Evolutionary conservation across 1,140 invertebrate species (phyloP).

Genomic region (Orchesella cincta): DNA sequence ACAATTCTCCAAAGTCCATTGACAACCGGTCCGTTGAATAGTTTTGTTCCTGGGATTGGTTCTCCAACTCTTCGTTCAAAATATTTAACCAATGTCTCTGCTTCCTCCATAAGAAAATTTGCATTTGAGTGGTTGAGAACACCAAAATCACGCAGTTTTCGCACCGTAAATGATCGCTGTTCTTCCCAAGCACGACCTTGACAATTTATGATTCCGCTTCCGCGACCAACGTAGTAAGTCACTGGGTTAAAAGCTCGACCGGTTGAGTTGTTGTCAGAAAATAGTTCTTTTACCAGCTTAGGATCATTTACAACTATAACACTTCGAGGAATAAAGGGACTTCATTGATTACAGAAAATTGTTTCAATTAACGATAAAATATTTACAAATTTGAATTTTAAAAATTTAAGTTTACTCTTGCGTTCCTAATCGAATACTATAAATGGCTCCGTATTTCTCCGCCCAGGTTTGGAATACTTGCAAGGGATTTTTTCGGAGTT

Average conservation of each 20-base stretch:
- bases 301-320: neutral
- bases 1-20: slow-evolving; percentile 1
- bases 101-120: slow-evolving; percentile 8
- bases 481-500: neutral
- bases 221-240: too few relatives aligned
- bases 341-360: too few relatives aligned
- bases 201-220: neutral
- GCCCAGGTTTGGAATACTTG: neutral
- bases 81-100: neutral
- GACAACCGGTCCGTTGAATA: slow-evolving; percentile 1
- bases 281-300: neutral
- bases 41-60: neutral
- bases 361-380: too few relatives aligned
- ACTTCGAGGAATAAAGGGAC: neutral
- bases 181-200: neutral
- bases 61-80: neutral
- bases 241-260: too few relatives aligned
- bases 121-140: neutral
- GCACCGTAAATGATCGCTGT: neutral
- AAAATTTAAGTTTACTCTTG: too few relatives aligned
- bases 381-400: too few relatives aligned
- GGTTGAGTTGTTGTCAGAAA: neutral
- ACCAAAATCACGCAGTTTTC: neutral
- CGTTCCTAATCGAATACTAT: neutral
- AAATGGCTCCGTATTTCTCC: neutral